Evolutionary conservation across 53 echinoderm and acorn worm species (phyloP), one percentile per base, ranked within the genome.

Genomic region (Crossaster papposus): DNA sequence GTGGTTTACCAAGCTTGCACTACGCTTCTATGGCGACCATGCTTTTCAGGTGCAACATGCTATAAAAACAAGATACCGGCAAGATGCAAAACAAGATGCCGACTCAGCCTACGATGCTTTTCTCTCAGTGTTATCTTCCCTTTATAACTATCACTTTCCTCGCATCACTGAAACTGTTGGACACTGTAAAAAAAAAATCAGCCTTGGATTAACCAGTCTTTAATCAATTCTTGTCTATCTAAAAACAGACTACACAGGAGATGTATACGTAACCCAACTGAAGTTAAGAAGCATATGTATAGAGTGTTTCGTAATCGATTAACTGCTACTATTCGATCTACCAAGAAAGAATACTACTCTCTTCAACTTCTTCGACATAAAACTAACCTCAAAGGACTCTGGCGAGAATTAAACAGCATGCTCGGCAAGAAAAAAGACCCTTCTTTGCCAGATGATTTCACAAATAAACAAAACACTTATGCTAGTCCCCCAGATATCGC

Each of bases 301-400:
- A 82, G 65, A 36, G 11, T 14, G 3, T 82, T 65, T 64, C 38
- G 82, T 33, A 65, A 82, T 65, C 64, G 44, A 5, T 37, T 82
- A 23, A 82, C 64, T 22, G 54, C 80, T 62, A 0, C 58, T 26
- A 80, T 80, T 54, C 62, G 80, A 12, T 53, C 52, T 30, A 62
- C 80, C 4, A 80, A 80, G 33, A 80, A 58, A 80, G 80, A 80
- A 30, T 28, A 80, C 30, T 80, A 80, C 32, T 58, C 80, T 55
- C 65, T 36, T 65, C 36, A 82, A 9, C 79, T 79, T 51, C 51
- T 51, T 51, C 51, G 30, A 24, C 23, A 26, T 6, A 79, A 51
- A 51, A 20, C 2, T 50, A 64, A 82, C 26, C 26, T 34, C 23
- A 68, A 82, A 65, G 64, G 68, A 32, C 64, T 65, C 3, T 82